A percentile compares a stretch with the other conserved stretches of the same genome.
These are phyloP conservation scores for Centrocercus urophasianus DNA, from an alignment of 2,113 vertebrate species.

Conservation along the genomic window DNA sequence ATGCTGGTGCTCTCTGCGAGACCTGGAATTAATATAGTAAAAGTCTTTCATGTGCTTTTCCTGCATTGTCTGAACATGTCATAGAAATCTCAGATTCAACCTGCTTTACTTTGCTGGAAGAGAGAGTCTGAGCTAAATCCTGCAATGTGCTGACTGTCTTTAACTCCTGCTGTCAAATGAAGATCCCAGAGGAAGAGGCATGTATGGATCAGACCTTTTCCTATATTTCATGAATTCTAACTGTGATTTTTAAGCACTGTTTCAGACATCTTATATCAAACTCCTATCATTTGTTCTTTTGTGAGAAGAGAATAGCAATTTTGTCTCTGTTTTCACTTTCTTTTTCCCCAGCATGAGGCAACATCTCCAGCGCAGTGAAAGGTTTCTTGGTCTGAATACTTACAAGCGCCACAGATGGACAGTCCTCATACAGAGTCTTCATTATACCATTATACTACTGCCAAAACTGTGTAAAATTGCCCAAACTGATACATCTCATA, in stretches of 20 bases:
- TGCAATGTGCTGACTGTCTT: not conserved
- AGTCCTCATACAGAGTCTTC: not conserved
- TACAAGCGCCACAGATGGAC: not conserved
- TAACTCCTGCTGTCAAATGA: not conserved
- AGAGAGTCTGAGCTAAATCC: conserved; percentile 26
- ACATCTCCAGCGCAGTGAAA: not conserved
- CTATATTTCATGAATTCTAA: not conserved
- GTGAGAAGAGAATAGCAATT: not conserved
- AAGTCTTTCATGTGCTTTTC: not conserved
- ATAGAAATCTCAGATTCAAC: not conserved
- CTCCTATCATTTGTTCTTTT: not conserved
- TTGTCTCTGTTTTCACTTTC: not conserved
- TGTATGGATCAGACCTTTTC: conserved; percentile 30
- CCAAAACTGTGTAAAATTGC: not conserved
- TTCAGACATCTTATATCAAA: conserved; percentile 12
- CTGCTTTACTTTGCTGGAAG: not conserved
- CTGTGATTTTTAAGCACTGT: not conserved
- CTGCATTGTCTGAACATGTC: not conserved
- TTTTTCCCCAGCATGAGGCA: not conserved
- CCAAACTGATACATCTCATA: not conserved
- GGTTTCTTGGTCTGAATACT: not conserved
- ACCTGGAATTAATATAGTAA: not conserved
- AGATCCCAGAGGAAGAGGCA: conserved; percentile 9
- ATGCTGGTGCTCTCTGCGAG: not conserved
- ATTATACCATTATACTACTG: not conserved